These are phyloP conservation scores for Drosophila fungiperda DNA, from an alignment of 2,888 invertebrate genomes.

Conservation along the genomic window DNA sequence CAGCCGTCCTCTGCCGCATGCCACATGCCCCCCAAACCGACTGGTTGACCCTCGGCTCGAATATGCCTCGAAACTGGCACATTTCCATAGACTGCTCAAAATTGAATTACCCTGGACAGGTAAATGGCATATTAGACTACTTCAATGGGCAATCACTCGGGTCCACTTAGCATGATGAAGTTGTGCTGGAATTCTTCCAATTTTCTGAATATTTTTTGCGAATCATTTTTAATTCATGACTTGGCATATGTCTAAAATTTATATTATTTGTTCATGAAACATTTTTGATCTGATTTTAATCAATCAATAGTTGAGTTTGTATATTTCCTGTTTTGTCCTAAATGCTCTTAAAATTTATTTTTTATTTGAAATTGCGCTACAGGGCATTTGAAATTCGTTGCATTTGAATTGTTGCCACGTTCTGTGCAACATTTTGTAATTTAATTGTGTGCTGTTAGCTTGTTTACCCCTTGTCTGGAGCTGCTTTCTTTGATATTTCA, in stretches of 20 bases:
- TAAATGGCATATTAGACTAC: constrained; percentile 2
- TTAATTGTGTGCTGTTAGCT: constrained; percentile 45
- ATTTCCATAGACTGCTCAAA: constrained; percentile 41
- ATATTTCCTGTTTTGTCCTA: background rate
- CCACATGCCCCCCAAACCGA: background rate
- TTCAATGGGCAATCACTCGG: constrained; percentile 10
- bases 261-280: background rate
- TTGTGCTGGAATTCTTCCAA: background rate
- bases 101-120: constrained; percentile 26
- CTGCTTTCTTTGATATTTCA: constrained; percentile 66
- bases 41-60: constrained; percentile 13
- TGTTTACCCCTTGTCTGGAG: constrained; percentile 76
- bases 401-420: background rate
- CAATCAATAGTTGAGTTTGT: background rate
- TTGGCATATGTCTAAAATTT: background rate
- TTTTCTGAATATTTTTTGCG: background rate
- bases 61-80: constrained; percentile 53
- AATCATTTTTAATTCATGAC: background rate
- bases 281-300: background rate
- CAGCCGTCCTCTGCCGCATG: background rate
- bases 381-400: constrained; percentile 32
- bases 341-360: background rate
- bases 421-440: constrained; percentile 59
- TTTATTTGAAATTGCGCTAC: background rate
- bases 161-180: background rate